Percentiles rank a stretch among this genome's conserved stretches.
Conservation (phyloP, 2,797 vertebrate genomes). For the Australoheros facetus region DNA sequence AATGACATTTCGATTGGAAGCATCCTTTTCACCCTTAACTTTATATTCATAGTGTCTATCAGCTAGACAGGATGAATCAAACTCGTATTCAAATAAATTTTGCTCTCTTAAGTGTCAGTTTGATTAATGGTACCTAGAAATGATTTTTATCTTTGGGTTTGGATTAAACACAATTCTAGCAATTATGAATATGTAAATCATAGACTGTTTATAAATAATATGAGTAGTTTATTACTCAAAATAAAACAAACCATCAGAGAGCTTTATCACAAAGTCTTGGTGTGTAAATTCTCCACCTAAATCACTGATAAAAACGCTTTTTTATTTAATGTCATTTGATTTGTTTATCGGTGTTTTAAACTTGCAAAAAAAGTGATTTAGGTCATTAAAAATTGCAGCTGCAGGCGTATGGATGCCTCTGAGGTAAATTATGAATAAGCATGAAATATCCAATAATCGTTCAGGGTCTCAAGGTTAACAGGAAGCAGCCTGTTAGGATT, state of each 20-base stretch:
- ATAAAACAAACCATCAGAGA: background rate
- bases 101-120: background rate
- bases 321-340: background rate
- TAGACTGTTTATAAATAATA: background rate
- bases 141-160: background rate
- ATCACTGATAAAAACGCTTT: background rate
- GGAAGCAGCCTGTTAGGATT: slow-evolving; percentile 49
- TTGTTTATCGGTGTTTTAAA: background rate
- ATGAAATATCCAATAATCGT: slow-evolving; percentile 14
- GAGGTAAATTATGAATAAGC: slow-evolving; percentile 13
- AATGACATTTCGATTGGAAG: background rate
- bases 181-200: background rate
- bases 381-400: background rate
- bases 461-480: slow-evolving; percentile 62
- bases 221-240: background rate
- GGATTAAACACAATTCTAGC: background rate
- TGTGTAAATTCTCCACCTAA: background rate
- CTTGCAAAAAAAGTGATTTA: background rate
- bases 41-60: background rate
- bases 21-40: background rate
- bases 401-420: background rate
- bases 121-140: no score
- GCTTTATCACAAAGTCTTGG: background rate
- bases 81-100: background rate
- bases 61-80: background rate